Base-by-base conservation (phyloP, 2,113 vertebrate species). In the Numida meleagris region DNA sequence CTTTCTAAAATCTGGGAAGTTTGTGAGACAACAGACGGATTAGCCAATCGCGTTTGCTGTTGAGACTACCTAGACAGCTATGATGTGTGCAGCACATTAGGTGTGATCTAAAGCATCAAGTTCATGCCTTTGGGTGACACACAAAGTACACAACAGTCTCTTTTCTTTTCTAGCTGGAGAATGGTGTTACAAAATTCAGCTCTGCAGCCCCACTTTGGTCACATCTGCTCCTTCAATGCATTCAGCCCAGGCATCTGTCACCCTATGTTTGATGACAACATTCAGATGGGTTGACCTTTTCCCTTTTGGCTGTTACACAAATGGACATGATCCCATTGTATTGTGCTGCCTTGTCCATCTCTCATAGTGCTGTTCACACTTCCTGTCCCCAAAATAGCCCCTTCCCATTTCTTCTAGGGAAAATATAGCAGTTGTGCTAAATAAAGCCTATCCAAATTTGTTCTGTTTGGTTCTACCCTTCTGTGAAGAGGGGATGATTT, bases 401-500 rank as follows among this genome's bases (percentile, higher is more conserved):
- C 50, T 67, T 88, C 78, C 71, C 34, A 89, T 88, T 59, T 19
- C 51, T 84, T 25, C 24, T 62, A 68, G 63, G 65, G 76, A 48
- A 95, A 93, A 93, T 62, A 95, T 11, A 88, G 40, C 46, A 50
- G 68, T 61, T 65, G 57, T 85, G 71, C 87, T 95, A 95, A 93
- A 93, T 75, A 92, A 93, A 93, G 48, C 24, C 29, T 51, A 40
- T 66, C 79, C 73, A 84, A 68, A 95, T 82, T 45, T 66, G 73
- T 84, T 67, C 88, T 93, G 61, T 90, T 95, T 93, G 58, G 82
- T 62, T 61, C 82, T 34, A 55, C 63, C 62, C 79, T 83, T 91
- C 58, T 84, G 42, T 90, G 67, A 85, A 88, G 75, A 76, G 77
- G 53, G 71, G 46, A 29, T 62, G 68, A 94, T 87, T 91, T 79